Evolutionary conservation across 2,113 vertebrate genomes (phyloP).

Genomic region (Solenodon paradoxus): DNA sequence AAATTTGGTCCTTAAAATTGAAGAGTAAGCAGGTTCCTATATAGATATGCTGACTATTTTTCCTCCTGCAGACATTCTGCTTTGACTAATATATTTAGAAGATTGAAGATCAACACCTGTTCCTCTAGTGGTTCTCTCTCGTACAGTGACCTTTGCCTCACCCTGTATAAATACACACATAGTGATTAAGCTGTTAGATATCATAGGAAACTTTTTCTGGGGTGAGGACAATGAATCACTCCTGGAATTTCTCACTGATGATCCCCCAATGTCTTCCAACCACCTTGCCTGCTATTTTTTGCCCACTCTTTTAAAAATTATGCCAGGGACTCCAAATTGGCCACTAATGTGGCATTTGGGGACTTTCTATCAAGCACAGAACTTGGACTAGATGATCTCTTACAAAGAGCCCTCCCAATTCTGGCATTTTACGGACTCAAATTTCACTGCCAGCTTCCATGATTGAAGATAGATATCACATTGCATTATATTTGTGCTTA

Average conservation of each 20-base stretch:
- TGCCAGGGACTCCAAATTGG: slow-evolving; percentile 30
- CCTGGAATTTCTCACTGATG: slow-evolving; percentile 54
- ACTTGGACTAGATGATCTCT: slow-evolving; percentile 37
- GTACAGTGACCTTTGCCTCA: slow-evolving; percentile 53
- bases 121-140: slow-evolving; percentile 44
- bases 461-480: slow-evolving; percentile 13
- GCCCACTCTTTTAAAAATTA: slow-evolving; percentile 33
- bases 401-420: slow-evolving; percentile 31
- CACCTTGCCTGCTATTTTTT: slow-evolving; percentile 39
- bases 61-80: neutral
- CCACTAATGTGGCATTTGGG: slow-evolving; percentile 49
- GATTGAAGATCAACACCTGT: slow-evolving; percentile 61
- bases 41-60: slow-evolving; percentile 12
- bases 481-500: slow-evolving; percentile 39
- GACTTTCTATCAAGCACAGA: neutral
- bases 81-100: slow-evolving; percentile 66
- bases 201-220: slow-evolving; percentile 20
- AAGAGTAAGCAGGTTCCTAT: neutral
- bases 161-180: slow-evolving; percentile 48
- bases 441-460: slow-evolving; percentile 44
- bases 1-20: slow-evolving; percentile 17
- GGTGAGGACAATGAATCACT: slow-evolving; percentile 59
- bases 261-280: slow-evolving; percentile 22
- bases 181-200: slow-evolving; percentile 57
- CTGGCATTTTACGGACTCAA: slow-evolving; percentile 31